Base-by-base conservation (phyloP, 2,888 invertebrate genomes). In the Ectemnius lituratus region DNA sequence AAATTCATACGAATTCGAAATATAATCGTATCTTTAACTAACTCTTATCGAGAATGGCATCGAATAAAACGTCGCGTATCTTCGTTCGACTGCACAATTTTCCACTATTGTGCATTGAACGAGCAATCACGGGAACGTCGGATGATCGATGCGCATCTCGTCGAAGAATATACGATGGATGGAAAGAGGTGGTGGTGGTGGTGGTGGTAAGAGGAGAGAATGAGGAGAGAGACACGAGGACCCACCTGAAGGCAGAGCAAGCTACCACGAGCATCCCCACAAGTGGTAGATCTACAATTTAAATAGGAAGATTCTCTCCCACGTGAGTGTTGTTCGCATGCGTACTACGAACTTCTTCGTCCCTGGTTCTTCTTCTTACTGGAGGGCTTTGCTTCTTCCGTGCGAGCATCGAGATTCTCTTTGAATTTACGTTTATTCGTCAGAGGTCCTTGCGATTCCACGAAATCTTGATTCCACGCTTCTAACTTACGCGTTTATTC, bases 271-370 rank as follows among this genome's bases (percentile, higher is more conserved):
- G 56, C 56, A 23, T 65, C 68, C 14, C 23, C 18, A 13, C 56
- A 16, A n/a, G 20, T 18, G n/a, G 20, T 52, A 14, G 45, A 60
- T 82, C 82, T 80, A 70, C 82, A 82, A 81, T 82, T 82, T 76
- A 82, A 82, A 76, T 82, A 69, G 64, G 67, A 11, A 56, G 67
- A 75, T 73, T 78, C 76, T 78, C 76, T 69, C 70, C 63, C 67
- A 66, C 67, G 70, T 60, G 37, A 37, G 72, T 61, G 62, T 52
- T 61, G 62, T 52, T 49, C 63, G 37, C 63, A 69, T 67, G 73
- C 60, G 56, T 70, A 37, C 28, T 58, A 62, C 61, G 18, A 70
- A 66, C 76, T 49, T 49, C 56, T 56, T 37, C 6, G 37, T 37
- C 3, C 11, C 37, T 23, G 23, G 4, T 47, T 56, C 52, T 75